phyloP scores from a whole-genome alignment of 2,113 vertebrate genomes.

The Equus quagga region DNA sequence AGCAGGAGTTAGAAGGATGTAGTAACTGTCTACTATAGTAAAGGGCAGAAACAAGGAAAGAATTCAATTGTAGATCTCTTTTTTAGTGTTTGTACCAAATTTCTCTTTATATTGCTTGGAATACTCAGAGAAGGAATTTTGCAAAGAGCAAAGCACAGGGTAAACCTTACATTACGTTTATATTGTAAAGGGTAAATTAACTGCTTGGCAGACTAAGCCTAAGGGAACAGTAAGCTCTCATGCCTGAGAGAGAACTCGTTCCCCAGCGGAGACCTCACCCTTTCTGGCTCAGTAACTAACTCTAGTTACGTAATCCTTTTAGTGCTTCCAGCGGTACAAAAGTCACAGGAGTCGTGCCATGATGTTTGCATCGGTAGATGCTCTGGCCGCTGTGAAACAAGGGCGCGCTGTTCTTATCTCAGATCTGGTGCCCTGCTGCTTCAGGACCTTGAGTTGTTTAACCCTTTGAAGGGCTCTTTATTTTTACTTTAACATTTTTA shows the following conservation, averaged over 20 bases:
- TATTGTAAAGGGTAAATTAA: neutral
- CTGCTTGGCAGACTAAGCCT: neutral
- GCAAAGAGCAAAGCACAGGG: neutral
- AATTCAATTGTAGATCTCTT: neutral
- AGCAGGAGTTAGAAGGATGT: slow-evolving; percentile 2
- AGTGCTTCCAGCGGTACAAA: neutral
- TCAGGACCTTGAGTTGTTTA: neutral
- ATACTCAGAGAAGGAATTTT: neutral
- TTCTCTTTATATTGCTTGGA: slow-evolving; percentile 14
- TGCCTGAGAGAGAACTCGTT: neutral
- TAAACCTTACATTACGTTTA: neutral
- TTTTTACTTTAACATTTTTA: slow-evolving; percentile 33
- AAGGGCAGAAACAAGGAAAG: neutral
- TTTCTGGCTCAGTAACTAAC: neutral
- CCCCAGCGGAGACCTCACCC: neutral
- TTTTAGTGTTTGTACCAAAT: neutral
- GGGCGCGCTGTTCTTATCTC: neutral
- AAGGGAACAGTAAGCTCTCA: neutral
- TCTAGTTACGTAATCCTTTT: slow-evolving; percentile 26
- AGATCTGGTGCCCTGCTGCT: neutral
- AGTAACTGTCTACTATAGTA: neutral
- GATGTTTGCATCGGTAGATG: neutral
- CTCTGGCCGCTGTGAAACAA: neutral
- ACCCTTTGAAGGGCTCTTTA: neutral
- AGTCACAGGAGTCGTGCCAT: neutral